phyloP scores from a whole-genome alignment of 2,888 invertebrate species.

The Macrophya annulata region DNA sequence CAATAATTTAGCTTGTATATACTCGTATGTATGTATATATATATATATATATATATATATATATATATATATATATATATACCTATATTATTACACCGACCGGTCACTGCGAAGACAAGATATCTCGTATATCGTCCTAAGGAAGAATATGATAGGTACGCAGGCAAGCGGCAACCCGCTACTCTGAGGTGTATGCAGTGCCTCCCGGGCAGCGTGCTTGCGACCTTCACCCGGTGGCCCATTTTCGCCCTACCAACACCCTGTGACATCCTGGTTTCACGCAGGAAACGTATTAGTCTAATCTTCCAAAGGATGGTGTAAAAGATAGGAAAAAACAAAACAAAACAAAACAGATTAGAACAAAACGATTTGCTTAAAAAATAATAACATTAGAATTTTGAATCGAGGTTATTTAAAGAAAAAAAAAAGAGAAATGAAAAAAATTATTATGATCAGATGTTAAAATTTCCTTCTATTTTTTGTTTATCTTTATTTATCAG shows the following conservation, averaged over 20 bases:
- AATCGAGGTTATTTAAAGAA: no score
- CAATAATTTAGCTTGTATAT: no score
- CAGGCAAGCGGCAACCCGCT: background rate
- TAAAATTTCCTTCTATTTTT: no score
- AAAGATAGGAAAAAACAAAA: background rate
- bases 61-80: no score
- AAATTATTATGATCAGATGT: no score
- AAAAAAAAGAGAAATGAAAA: no score
- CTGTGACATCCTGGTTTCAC: background rate
- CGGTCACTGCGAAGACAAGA: background rate
- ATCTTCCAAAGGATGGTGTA: background rate
- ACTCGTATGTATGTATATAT: no score
- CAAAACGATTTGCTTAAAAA: no score
- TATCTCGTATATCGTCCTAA: background rate
- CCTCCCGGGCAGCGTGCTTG: slow-evolving; percentile 49
- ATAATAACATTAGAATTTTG: no score
- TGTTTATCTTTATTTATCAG: no score
- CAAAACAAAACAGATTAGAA: background rate
- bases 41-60: background rate
- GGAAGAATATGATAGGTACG: background rate
- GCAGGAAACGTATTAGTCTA: background rate
- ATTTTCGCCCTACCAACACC: slow-evolving; percentile 46
- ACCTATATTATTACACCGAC: no score
- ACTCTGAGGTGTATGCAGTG: slow-evolving; percentile 10
- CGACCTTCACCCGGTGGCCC: slow-evolving; percentile 56